Percentiles rank a stretch among this genome's conserved stretches.
Evolutionary conservation across 2,888 invertebrate species (phyloP).

Genomic region (Clistopyga incitator): DNA sequence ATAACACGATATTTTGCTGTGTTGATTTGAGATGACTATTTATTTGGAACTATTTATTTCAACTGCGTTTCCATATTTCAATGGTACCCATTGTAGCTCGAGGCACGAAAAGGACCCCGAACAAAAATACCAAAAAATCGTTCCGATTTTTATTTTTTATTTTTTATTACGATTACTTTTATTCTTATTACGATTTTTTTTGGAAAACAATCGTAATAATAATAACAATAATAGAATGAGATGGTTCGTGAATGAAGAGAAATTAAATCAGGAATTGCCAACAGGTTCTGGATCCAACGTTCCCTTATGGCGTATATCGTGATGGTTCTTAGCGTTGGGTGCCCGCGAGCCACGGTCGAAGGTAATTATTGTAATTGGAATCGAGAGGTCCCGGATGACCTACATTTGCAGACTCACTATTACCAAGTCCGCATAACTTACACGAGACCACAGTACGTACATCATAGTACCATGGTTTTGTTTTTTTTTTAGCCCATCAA

Average conservation of each 20-base stretch:
- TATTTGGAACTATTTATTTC: too few species aligned
- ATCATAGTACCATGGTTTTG: not conserved
- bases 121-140: not conserved
- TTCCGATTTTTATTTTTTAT: too few species aligned
- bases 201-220: slow-evolving; percentile 2
- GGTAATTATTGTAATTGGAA: slow-evolving; percentile 69
- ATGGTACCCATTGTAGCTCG: too few species aligned
- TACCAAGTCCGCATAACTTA: slow-evolving; percentile 5
- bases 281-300: slow-evolving; percentile 4
- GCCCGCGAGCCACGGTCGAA: slow-evolving; percentile 46
- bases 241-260: slow-evolving; percentile 8
- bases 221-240: slow-evolving; percentile 7
- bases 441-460: not conserved
- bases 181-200: too few species aligned
- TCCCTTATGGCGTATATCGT: slow-evolving; percentile 10
- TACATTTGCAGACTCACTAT: slow-evolving; percentile 49
- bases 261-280: slow-evolving; percentile 34
- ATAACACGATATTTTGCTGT: too few species aligned
- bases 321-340: slow-evolving; percentile 25
- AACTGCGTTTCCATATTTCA: too few species aligned
- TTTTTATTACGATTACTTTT: too few species aligned
- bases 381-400: slow-evolving; percentile 59
- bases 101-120: too few species aligned
- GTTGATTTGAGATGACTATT: too few species aligned
- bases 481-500: slow-evolving; percentile 20